These are phyloP conservation scores for Penaeus japonicus DNA, from an alignment of 1,140 invertebrate genomes.

Conservation along the genomic window DNA sequence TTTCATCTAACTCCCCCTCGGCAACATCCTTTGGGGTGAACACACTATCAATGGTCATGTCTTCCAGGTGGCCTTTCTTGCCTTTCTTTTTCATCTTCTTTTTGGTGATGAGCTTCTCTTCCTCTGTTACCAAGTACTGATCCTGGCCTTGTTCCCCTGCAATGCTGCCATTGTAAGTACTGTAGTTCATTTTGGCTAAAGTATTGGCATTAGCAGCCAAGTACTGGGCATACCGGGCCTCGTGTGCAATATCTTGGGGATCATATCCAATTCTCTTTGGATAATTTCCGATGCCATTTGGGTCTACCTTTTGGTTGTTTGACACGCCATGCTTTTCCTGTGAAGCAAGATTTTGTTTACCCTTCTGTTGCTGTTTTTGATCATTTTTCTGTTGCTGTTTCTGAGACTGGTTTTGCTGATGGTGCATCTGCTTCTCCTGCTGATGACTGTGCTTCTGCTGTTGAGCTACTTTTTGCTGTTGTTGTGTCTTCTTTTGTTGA, in stretches of 20 bases:
- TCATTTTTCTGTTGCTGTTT: neutral
- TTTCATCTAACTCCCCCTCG: slow-evolving; percentile 78
- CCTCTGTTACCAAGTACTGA: neutral
- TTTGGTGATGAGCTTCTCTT: slow-evolving; percentile 41
- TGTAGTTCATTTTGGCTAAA: slow-evolving; percentile 39
- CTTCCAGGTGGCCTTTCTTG: slow-evolving; percentile 52
- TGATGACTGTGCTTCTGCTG: slow-evolving; percentile 21
- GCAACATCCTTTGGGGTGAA: slow-evolving; percentile 80
- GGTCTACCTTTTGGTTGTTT: neutral
- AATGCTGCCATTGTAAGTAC: slow-evolving; percentile 25
- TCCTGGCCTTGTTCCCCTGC: slow-evolving; percentile 4
- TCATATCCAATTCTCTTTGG: slow-evolving; percentile 7
- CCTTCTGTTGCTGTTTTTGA: slow-evolving; percentile 17
- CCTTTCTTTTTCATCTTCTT: slow-evolving; percentile 55
- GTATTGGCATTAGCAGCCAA: slow-evolving; percentile 52
- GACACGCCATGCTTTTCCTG: neutral
- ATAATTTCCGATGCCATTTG: neutral
- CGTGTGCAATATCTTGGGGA: slow-evolving; percentile 49
- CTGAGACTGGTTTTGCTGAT: slow-evolving; percentile 7
- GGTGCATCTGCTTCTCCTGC: neutral
- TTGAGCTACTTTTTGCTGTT: slow-evolving; percentile 19
- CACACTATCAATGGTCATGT: slow-evolving; percentile 70
- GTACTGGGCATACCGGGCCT: slow-evolving; percentile 58
- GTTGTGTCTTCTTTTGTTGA: neutral
- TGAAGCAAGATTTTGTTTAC: neutral